Evolutionary conservation across 2,888 invertebrate species (phyloP), one percentile per base, ranked within the genome.

Genomic region (Ramazzottius varieornatus): DNA sequence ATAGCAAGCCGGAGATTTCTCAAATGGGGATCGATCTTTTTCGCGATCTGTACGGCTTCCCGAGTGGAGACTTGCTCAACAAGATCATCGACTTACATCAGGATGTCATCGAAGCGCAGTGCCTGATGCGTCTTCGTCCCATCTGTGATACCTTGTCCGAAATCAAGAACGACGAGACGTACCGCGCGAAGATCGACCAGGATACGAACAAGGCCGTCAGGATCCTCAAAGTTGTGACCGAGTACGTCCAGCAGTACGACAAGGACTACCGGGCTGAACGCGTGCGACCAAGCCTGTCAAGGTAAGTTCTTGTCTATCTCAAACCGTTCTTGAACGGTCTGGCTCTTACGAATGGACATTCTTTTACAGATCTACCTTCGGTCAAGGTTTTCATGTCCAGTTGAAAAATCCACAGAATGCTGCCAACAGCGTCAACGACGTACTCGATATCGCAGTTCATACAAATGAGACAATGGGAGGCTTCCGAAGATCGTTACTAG

Each of bases 161-260:
- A 70, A 73, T 84, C 46, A 80, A 80, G 70, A 78, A 79, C 70
- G 81, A 81, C 67, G 77, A 78, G 69, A 78, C 79, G 4, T 54
- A 54, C 24, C 54, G 29, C 54, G 24, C 8, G 16, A 33, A 63
- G 33, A 46, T 75, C 67, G 65, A 68, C 71, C 46, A 73, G 68
- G 75, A 75, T 70, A 72, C 74, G 1, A 71, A 70, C 32, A 70
- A 74, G 13, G 76, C 76, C 74, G 73, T 76, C 33, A 83, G 93
- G 70, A 86, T 94, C 66, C 83, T 94, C 77, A 86, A 88, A 78
- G 91, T 93, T 73, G 81, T 94, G 73, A 86, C 88, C 75, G 93
- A 93, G 78, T 94, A 94, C 75, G 84, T 94, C 68, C 86, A 86
- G 72, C 92, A 93, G 78, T 93, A 92, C 79, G 93, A 93, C 80